A percentile compares a stretch with the other conserved stretches of the same genome.
Evolutionary conservation across 2,113 vertebrate species (phyloP).

Genomic region (Sinocyclocheilus rhinocerous): DNA sequence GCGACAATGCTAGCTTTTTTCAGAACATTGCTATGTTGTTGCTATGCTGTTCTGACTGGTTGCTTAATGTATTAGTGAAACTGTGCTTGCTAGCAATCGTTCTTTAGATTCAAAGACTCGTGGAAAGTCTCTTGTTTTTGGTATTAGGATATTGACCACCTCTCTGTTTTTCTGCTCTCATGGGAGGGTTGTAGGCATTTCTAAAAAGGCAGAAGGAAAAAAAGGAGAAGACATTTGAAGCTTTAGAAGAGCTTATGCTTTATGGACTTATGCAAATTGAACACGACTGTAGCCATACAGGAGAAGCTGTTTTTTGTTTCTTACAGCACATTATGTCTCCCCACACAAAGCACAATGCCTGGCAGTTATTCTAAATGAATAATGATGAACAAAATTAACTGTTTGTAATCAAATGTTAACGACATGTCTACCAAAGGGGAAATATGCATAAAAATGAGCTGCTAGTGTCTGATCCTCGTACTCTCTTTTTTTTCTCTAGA

Average conservation of each 20-base stretch:
- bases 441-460: constrained; percentile 16
- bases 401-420: constrained; percentile 23
- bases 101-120: no score
- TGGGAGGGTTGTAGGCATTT: neutral
- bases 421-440: neutral
- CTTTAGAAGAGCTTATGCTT: constrained; percentile 38
- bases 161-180: neutral
- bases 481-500: constrained; percentile 70
- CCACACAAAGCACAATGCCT: constrained; percentile 22
- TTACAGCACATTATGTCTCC: constrained; percentile 5
- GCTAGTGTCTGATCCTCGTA: neutral
- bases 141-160: neutral
- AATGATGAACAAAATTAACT: constrained; percentile 17
- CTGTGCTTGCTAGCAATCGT: neutral
- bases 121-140: constrained; percentile 1
- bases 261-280: constrained; percentile 51
- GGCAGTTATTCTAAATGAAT: constrained; percentile 14
- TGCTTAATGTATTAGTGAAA: neutral
- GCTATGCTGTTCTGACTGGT: neutral
- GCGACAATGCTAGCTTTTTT: neutral
- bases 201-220: neutral
- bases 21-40: no score
- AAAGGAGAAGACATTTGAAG: no score
- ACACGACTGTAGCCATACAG: constrained; percentile 35
- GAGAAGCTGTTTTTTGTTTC: constrained; percentile 8